Percentiles rank a stretch among this genome's conserved stretches.
Conservation (phyloP, 2,113 vertebrate genomes). For the Ivindomyrus marchei region DNA sequence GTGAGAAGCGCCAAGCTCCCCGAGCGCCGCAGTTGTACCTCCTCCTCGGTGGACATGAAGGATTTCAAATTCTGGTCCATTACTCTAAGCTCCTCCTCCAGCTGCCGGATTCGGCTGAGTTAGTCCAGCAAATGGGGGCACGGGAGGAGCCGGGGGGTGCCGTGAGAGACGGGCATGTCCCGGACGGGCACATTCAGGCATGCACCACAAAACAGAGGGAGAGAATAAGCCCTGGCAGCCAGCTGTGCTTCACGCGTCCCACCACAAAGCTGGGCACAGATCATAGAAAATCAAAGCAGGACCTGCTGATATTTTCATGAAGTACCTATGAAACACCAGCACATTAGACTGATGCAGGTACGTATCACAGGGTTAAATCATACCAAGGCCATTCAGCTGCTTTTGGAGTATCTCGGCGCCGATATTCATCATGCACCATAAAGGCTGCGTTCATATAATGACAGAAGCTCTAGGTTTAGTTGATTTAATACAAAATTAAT, state of each 20-base stretch:
- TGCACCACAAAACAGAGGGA: constrained; percentile 47
- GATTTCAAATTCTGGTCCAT: constrained; percentile 97
- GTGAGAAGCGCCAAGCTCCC: constrained; percentile 11
- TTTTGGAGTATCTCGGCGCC: constrained; percentile 23
- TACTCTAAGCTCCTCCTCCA: constrained; percentile 87
- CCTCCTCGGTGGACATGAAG: constrained; percentile 91
- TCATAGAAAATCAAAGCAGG: neutral
- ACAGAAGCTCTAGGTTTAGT: neutral
- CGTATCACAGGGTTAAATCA: neutral
- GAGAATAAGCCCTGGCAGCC: constrained; percentile 35
- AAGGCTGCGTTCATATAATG: neutral
- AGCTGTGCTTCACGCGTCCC: constrained; percentile 38
- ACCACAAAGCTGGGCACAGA: constrained; percentile 21
- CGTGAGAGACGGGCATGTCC: constrained; percentile 37
- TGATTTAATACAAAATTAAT: neutral
- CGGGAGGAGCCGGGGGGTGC: constrained; percentile 14
- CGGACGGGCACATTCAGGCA: constrained; percentile 45
- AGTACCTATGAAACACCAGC: neutral
- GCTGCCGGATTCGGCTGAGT: constrained; percentile 80
- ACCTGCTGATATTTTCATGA: too few species aligned
- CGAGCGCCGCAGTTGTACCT: constrained; percentile 71
- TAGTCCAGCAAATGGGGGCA: constrained; percentile 47
- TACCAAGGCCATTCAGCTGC: neutral
- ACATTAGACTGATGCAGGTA: neutral
- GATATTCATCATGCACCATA: constrained; percentile 23